Evolutionary conservation across 2,113 vertebrate species (phyloP), one percentile per base, ranked within the genome.

Genomic region (Tenrec ecaudatus): DNA sequence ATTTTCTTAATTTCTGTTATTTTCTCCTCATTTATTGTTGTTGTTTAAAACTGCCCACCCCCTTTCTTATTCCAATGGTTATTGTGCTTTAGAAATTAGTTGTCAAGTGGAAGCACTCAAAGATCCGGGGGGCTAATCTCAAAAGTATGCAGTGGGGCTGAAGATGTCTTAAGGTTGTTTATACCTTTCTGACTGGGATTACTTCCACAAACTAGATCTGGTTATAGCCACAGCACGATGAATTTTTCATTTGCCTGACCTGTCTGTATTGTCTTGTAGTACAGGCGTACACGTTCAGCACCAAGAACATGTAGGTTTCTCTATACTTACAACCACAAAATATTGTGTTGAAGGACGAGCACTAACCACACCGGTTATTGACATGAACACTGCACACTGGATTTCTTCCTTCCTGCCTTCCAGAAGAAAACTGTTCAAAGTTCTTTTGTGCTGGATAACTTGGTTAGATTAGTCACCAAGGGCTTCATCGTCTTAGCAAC

Each of bases 391-490:
- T 64, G 47, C 3, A 16, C 1, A 77, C 12, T 2, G 23, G 25
- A 27, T 6, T 27, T 73, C 29, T 36, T 36, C 71, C 3, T 19
- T 15, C 20, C 53, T 83, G n/a, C 53, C 20, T 16, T 88, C 27
- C n/a, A 81, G 77, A 89, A 31, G 84, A 33, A 92, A 87, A 88
- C 71, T 78, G 68, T 9, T 96, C 86, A 94, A 92, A 86, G 36
- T 82, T 88, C 90, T 91, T 79, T 81, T 31, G 86, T 29, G 15
- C 29, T 66, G 58, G 60, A 92, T 94, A 92, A 80, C 25, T 85
- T 92, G 84, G 57, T 89, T 94, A 90, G 85, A 85, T 93, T 91
- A 94, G 53, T 85, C 91, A 84, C 20, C 47, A 88, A 73, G 82
- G 82, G 76, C 27, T 79, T 85, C 15, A 84, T 78, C 73, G 71